These are phyloP conservation scores for Brachionichthys hirsutus DNA, from an alignment of 2,113 vertebrate genomes.

Conservation along the genomic window DNA sequence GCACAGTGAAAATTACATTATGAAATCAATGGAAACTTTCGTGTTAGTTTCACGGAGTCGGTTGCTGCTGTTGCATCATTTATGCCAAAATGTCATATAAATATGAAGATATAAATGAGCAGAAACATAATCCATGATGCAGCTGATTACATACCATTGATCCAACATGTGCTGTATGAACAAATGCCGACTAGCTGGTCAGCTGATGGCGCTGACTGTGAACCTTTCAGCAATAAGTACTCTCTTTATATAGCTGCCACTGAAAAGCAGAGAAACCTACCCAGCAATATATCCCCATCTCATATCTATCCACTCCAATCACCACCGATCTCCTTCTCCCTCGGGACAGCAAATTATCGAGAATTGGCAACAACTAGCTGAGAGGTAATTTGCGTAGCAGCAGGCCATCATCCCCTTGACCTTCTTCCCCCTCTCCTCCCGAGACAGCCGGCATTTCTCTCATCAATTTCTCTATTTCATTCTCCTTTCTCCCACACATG, in stretches of 20 bases:
- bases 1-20: too few species aligned
- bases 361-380: slow-evolving; percentile 50
- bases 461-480: slow-evolving; percentile 53
- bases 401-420: slow-evolving; percentile 58
- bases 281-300: slow-evolving; percentile 57
- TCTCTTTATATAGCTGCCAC: slow-evolving; percentile 51
- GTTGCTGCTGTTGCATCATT: not conserved
- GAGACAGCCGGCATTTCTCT: slow-evolving; percentile 35
- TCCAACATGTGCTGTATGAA: not conserved
- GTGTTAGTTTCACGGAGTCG: too few species aligned
- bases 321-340: slow-evolving; percentile 52
- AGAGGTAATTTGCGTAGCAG: slow-evolving; percentile 59
- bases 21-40: too few species aligned
- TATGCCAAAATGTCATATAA: too few species aligned
- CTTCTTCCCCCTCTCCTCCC: slow-evolving; percentile 48
- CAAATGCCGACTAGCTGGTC: not conserved
- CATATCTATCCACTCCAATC: slow-evolving; percentile 64
- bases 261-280: slow-evolving; percentile 48
- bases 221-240: slow-evolving; percentile 35
- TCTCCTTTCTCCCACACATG: slow-evolving; percentile 32
- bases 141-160: not conserved
- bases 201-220: slow-evolving; percentile 28
- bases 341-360: slow-evolving; percentile 57
- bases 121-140: not conserved
- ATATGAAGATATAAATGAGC: not conserved